Evolutionary conservation across 1,140 invertebrate species (phyloP).

Genomic region (Potamilus streckersoni): DNA sequence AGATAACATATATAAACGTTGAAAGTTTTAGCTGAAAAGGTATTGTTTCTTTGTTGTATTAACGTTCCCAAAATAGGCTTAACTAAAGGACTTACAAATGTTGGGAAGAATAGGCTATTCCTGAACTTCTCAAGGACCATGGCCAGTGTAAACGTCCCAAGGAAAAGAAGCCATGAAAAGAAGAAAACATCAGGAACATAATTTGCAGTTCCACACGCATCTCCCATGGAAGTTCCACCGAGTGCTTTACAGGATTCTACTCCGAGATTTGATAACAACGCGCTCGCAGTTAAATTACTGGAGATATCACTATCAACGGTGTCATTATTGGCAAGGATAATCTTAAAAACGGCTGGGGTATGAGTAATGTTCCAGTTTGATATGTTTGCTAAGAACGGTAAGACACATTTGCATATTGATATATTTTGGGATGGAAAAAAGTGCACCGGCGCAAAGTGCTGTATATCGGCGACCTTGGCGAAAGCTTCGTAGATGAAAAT

Average conservation of each 20-base stretch:
- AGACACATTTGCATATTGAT: conserved; percentile 46
- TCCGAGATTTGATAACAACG: too few relatives aligned
- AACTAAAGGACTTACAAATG: conserved; percentile 49
- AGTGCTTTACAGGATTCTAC: too few relatives aligned
- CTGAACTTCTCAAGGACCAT: conserved; percentile 90
- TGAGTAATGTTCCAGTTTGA: too few relatives aligned
- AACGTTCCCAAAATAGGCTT: too few relatives aligned
- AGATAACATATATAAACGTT: too few relatives aligned
- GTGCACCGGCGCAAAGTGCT: conserved; percentile 45
- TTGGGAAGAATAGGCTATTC: conserved; percentile 93
- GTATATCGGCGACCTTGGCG: conserved; percentile 65
- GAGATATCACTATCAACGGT: too few relatives aligned
- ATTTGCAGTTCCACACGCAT: conserved; percentile 73
- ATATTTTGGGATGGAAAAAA: conserved; percentile 24
- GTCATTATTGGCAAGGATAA: too few relatives aligned
- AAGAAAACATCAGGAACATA: conserved; percentile 85
- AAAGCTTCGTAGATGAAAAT: conserved; percentile 99
- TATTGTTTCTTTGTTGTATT: too few relatives aligned
- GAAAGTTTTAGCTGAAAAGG: too few relatives aligned
- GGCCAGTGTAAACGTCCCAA: conserved; percentile 92
- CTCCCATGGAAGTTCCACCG: conserved; percentile 78
- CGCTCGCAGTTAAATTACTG: too few relatives aligned
- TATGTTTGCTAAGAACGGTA: too few relatives aligned
- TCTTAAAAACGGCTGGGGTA: too few relatives aligned
- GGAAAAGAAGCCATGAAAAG: conserved; percentile 93